Conservation (phyloP, 2,888 invertebrate species). For the Cosmia pyralina region DNA sequence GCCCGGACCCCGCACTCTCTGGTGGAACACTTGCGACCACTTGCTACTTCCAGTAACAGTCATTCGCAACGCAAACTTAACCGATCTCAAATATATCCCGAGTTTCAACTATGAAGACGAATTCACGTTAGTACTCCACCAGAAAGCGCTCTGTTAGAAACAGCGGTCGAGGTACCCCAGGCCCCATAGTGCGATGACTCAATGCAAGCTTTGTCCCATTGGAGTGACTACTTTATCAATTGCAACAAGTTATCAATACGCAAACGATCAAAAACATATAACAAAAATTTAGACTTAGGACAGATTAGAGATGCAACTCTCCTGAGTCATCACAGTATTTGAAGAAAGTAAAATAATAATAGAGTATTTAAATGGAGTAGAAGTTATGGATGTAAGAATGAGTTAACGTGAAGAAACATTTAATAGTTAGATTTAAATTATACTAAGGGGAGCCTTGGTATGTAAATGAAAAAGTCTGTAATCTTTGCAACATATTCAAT, state of each 20-base stretch:
- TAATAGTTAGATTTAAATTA: constrained; percentile 68
- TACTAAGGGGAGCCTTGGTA: constrained; percentile 75
- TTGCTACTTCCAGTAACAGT: constrained; percentile 3
- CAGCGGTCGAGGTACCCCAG: constrained; percentile 75
- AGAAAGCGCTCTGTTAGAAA: constrained; percentile 67
- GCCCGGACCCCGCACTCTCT: constrained; percentile 52
- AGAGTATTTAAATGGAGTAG: constrained; percentile 71
- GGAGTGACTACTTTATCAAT: constrained; percentile 72
- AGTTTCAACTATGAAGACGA: background rate
- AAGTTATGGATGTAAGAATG: constrained; percentile 82
- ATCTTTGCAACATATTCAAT: constrained; percentile 88
- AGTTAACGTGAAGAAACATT: constrained; percentile 78
- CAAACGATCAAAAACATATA: constrained; percentile 68
- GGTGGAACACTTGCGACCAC: constrained; percentile 46
- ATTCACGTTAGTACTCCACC: constrained; percentile 59
- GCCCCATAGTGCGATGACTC: constrained; percentile 90
- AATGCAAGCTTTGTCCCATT: constrained; percentile 89
- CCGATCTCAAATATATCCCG: background rate
- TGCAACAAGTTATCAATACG: constrained; percentile 63
- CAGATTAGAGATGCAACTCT: constrained; percentile 76
- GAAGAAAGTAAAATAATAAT: constrained; percentile 74
- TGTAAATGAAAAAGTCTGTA: constrained; percentile 85
- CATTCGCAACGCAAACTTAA: constrained; percentile 9
- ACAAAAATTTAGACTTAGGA: constrained; percentile 72
- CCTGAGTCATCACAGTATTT: constrained; percentile 90